These are phyloP conservation scores for Vespertilio murinus DNA, from an alignment of 2,797 vertebrate genomes.

Conservation along the genomic window DNA sequence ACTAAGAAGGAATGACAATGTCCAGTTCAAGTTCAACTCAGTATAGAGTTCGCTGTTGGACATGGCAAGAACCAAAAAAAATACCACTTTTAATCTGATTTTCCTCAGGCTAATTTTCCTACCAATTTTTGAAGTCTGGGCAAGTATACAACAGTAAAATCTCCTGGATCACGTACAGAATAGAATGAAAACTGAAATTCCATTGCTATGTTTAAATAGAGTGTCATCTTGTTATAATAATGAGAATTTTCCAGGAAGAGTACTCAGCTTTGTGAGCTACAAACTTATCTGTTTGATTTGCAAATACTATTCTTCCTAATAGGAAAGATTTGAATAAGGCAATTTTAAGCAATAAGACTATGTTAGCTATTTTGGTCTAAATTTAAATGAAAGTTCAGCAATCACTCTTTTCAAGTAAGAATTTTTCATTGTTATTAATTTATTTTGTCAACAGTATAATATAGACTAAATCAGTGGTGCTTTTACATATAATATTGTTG, in stretches of 20 bases:
- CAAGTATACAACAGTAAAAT: background rate
- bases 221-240: background rate
- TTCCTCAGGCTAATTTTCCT: background rate
- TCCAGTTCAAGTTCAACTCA: background rate
- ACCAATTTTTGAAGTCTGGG: background rate
- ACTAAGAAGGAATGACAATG: background rate
- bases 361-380: slow-evolving; percentile 53
- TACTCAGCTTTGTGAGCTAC: slow-evolving; percentile 7
- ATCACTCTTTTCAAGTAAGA: slow-evolving; percentile 38
- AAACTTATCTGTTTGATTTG: slow-evolving; percentile 51
- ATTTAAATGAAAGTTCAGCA: slow-evolving; percentile 43
- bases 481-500: slow-evolving; percentile 51
- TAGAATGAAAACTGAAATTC: background rate
- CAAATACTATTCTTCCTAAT: slow-evolving; percentile 55
- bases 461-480: background rate
- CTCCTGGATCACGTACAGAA: slow-evolving; percentile 29
- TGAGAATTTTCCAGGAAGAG: slow-evolving; percentile 34
- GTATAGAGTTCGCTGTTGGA: background rate
- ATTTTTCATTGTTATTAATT: slow-evolving; percentile 51
- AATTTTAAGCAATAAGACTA: slow-evolving; percentile 59
- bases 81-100: background rate
- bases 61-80: background rate
- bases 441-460: slow-evolving; percentile 65
- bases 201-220: slow-evolving; percentile 47
- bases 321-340: slow-evolving; percentile 48